phyloP scores from a whole-genome alignment of 2,797 vertebrate genomes.

The Oreochromis grahami region DNA sequence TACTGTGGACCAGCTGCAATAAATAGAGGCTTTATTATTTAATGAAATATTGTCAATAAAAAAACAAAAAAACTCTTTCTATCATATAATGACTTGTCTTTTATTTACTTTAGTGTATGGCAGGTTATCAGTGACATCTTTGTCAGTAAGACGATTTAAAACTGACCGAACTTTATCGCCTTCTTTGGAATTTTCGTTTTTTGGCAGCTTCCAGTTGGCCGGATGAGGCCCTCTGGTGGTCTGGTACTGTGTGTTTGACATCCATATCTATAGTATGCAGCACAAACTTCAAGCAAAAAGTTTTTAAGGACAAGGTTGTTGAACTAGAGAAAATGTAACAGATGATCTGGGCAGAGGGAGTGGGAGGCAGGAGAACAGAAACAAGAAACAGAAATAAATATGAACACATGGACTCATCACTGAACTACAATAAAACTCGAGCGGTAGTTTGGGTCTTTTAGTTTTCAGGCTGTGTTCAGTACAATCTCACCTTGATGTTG shows the following conservation, averaged over 20 bases:
- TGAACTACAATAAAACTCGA: background rate
- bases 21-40: background rate
- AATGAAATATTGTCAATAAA: background rate
- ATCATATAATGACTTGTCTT: background rate
- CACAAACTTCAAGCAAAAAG: background rate
- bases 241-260: rapidly evolving
- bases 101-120: background rate
- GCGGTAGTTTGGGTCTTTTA: background rate
- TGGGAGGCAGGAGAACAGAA: background rate
- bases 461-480: background rate
- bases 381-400: background rate
- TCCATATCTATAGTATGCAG: rapidly evolving
- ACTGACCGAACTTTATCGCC: rapidly evolving
- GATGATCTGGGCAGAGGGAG: background rate
- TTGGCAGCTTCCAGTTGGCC: rapidly evolving
- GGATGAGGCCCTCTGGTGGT: background rate
- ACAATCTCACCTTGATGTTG: rapidly evolving
- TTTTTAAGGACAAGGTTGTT: background rate
- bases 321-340: background rate
- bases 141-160: background rate
- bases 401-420: background rate
- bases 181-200: rapidly evolving
- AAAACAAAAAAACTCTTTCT: background rate
- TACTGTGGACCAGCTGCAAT: rapidly evolving
- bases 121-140: background rate